These are phyloP conservation scores for Iselma pallidipennis DNA, from an alignment of 2,888 invertebrate genomes.

Conservation along the genomic window DNA sequence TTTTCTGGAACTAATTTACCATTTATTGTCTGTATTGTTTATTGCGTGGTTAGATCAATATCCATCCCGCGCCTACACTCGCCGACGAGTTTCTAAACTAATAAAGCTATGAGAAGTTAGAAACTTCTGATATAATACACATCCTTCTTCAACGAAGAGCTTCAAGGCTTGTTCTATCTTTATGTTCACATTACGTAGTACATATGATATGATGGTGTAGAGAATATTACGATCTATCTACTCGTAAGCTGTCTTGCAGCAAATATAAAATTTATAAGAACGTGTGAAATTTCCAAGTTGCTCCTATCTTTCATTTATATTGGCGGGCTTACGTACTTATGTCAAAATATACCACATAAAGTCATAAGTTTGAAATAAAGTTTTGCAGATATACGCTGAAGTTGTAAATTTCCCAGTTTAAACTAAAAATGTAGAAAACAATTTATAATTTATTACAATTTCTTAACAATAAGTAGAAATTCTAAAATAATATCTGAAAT, in stretches of 20 bases:
- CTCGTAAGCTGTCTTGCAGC: neutral
- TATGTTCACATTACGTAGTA: neutral
- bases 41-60: neutral
- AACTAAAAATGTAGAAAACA: too few relatives aligned
- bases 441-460: neutral
- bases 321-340: neutral
- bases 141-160: neutral
- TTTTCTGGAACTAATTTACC: neutral
- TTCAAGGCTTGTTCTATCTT: neutral
- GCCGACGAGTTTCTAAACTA: neutral
- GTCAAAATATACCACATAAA: neutral
- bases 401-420: neutral
- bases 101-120: slow-evolving; percentile 4
- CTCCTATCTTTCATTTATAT: neutral
- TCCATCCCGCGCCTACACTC: neutral
- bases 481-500: too few relatives aligned
- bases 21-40: neutral
- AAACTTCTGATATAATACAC: neutral
- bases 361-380: neutral
- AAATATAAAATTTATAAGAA: neutral
- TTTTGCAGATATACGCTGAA: neutral
- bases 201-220: neutral
- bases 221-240: neutral
- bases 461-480: too few relatives aligned
- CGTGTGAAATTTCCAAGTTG: neutral